A percentile compares a stretch with the other conserved stretches of the same genome.
Conservation (phyloP, 1,140 invertebrate genomes). For the Triops cancriformis region DNA sequence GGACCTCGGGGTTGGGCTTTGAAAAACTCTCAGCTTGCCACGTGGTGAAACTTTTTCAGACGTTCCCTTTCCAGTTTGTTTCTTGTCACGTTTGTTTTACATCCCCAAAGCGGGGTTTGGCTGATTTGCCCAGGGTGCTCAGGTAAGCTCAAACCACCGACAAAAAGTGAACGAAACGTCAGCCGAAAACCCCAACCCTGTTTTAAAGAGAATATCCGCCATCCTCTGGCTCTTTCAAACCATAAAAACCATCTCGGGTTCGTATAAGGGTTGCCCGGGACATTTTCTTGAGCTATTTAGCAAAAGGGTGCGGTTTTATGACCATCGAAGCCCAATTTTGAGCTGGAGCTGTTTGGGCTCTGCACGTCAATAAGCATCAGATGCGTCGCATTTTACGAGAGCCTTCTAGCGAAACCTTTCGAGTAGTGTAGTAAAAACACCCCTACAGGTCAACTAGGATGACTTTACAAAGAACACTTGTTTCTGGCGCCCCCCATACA, state of each 20-base stretch:
- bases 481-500: not conserved
- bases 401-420: not conserved
- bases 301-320: slow-evolving; percentile 9
- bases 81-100: slow-evolving; percentile 5
- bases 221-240: not conserved
- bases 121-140: not conserved
- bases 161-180: not conserved
- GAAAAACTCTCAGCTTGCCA: not conserved
- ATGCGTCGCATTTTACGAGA: not conserved
- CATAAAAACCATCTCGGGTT: not conserved
- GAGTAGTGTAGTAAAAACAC: not conserved
- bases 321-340: not conserved
- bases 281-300: not conserved
- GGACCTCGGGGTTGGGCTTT: not conserved
- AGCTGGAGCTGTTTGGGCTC: not conserved
- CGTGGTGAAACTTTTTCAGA: not conserved
- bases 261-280: too few species aligned
- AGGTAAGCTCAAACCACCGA: not conserved
- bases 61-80: not conserved
- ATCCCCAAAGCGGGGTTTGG: not conserved
- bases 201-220: not conserved
- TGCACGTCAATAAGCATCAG: not conserved
- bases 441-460: not conserved
- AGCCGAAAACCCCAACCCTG: not conserved
- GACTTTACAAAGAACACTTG: slow-evolving; percentile 1